Conservation (phyloP, 2,113 vertebrate genomes). For the Mystacornis crossleyi region DNA sequence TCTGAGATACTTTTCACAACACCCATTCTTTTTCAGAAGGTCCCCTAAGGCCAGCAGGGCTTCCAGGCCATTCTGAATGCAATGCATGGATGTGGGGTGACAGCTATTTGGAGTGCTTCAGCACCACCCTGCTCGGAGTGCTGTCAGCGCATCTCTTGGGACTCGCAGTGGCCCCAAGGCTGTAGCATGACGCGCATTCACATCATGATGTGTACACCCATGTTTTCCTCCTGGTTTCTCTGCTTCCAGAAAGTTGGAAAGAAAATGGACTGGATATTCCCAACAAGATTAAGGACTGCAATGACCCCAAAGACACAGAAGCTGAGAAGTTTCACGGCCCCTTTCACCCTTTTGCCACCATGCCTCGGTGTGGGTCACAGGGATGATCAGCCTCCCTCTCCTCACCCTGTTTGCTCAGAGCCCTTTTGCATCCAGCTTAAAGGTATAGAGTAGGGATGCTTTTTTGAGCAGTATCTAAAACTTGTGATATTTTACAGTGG, state of each 20-base stretch:
- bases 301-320: neutral
- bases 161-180: fast-evolving
- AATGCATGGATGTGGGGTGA: fast-evolving
- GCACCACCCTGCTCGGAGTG: neutral
- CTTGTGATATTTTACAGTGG: neutral
- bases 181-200: fast-evolving
- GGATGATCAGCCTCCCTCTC: neutral
- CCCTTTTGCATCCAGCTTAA: neutral
- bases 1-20: neutral
- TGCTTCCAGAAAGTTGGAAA: neutral
- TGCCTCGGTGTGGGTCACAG: neutral
- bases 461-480: neutral
- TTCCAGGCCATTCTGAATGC: neutral
- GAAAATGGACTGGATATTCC: neutral
- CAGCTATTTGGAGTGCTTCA: neutral
- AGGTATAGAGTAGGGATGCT: neutral
- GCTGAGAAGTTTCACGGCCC: neutral
- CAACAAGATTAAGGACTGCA: neutral
- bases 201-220: fast-evolving
- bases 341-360: fast-evolving
- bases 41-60: neutral
- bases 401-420: neutral
- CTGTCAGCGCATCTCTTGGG: neutral
- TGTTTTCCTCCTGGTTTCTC: neutral
- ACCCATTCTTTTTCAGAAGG: neutral